Evolutionary conservation across 2,888 invertebrate genomes (phyloP).

Genomic region (Cephus runcator): DNA sequence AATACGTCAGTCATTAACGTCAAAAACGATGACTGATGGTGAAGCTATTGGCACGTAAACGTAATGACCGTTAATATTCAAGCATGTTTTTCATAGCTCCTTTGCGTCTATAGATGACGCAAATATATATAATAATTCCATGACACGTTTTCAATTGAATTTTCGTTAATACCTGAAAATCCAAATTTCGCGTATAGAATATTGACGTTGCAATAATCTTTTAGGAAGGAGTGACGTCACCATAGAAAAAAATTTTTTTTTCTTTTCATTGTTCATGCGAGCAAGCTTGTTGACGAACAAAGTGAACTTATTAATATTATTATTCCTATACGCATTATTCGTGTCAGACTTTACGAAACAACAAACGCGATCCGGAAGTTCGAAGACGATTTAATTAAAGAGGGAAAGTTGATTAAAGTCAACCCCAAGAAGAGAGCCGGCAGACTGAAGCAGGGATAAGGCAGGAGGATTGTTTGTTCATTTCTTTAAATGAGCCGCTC

Average conservation of each 20-base stretch:
- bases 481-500: slow-evolving; percentile 34
- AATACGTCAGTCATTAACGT: not conserved
- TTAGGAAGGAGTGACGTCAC: not conserved
- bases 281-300: not conserved
- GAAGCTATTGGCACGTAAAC: not conserved
- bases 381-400: slow-evolving; percentile 32
- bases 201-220: not conserved
- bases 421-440: slow-evolving; percentile 20
- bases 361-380: not conserved
- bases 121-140: not conserved
- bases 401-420: slow-evolving; percentile 37
- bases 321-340: not conserved
- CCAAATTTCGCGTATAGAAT: not conserved
- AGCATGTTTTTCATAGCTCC: not conserved
- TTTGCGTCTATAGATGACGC: not conserved
- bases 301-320: too few relatives aligned
- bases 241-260: not conserved
- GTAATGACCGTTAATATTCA: not conserved
- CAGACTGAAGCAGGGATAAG: slow-evolving; percentile 23
- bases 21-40: not conserved
- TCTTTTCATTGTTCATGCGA: not conserved
- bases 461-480: slow-evolving; percentile 32
- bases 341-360: not conserved
- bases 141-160: not conserved
- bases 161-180: not conserved